Evolutionary conservation across 2,797 vertebrate species (phyloP).

Genomic region (Graptemys geographica): DNA sequence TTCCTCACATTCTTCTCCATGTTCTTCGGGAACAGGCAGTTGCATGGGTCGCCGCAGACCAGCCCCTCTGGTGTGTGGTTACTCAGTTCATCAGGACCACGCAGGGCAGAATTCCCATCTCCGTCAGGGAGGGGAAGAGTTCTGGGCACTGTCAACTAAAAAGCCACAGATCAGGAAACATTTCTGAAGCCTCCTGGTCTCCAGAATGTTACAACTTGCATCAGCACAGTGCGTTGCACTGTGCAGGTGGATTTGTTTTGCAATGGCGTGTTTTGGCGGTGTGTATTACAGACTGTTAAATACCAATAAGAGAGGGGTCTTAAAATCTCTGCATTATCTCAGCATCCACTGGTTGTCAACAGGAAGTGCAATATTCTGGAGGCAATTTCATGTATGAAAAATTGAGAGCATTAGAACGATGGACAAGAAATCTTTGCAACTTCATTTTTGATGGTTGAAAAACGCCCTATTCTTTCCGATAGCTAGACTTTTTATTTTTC

Average conservation of each 20-base stretch:
- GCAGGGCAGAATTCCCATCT: too few relatives aligned
- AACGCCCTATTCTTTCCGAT: accelerated
- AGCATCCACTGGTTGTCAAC: background rate
- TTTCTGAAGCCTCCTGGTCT: accelerated
- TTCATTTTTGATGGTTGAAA: accelerated
- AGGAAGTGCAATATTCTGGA: background rate
- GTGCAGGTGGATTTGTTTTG: accelerated
- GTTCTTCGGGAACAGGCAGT: background rate
- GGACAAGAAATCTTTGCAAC: accelerated
- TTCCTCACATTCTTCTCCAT: background rate
- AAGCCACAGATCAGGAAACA: background rate
- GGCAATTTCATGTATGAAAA: background rate
- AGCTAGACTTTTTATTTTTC: background rate
- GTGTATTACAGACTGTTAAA: accelerated
- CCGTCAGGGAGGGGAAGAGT: background rate
- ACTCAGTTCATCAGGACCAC: background rate
- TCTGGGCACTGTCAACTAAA: background rate
- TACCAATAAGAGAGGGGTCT: accelerated
- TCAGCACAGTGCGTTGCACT: too few relatives aligned
- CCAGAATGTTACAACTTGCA: background rate
- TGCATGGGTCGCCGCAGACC: too few relatives aligned
- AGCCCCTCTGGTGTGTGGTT: background rate
- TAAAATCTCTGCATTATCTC: accelerated
- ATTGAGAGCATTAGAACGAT: background rate
- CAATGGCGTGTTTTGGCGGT: background rate